A percentile compares a stretch with the other conserved stretches of the same genome.
Evolutionary conservation across 2,113 vertebrate species (phyloP).

Genomic region (Chitala chitala): DNA sequence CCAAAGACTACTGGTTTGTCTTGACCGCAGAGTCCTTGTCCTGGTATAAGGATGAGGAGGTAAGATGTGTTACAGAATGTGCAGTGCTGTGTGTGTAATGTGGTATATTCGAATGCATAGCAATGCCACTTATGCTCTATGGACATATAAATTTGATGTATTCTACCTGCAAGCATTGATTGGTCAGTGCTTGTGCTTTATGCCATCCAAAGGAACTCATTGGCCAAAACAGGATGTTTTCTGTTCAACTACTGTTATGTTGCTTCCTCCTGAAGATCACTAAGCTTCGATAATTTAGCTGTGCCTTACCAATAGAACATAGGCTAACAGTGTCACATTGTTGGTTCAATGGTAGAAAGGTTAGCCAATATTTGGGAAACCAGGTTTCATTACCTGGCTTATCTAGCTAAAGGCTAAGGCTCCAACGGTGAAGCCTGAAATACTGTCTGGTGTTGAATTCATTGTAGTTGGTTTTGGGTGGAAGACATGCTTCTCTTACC

Average conservation of each 20-base stretch:
- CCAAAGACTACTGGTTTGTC: conserved; percentile 97
- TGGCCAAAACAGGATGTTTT: background rate
- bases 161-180: background rate
- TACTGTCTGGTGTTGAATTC: too few relatives aligned
- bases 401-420: too few relatives aligned
- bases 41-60: conserved; percentile 98
- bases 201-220: background rate
- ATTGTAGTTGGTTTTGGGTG: too few relatives aligned
- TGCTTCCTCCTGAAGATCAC: background rate
- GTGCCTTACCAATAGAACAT: too few relatives aligned
- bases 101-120: too few relatives aligned
- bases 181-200: background rate
- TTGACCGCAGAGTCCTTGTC: conserved; percentile 90
- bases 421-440: too few relatives aligned
- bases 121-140: background rate
- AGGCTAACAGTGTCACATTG: too few relatives aligned
- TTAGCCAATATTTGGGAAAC: too few relatives aligned
- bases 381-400: too few relatives aligned
- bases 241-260: background rate
- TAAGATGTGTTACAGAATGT: conserved; percentile 38
- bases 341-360: too few relatives aligned
- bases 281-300: too few relatives aligned
- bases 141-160: background rate
- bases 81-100: background rate
- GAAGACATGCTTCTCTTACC: too few relatives aligned